phyloP scores from a whole-genome alignment of 1,140 invertebrate genomes.

The Heliconius nattereri region DNA sequence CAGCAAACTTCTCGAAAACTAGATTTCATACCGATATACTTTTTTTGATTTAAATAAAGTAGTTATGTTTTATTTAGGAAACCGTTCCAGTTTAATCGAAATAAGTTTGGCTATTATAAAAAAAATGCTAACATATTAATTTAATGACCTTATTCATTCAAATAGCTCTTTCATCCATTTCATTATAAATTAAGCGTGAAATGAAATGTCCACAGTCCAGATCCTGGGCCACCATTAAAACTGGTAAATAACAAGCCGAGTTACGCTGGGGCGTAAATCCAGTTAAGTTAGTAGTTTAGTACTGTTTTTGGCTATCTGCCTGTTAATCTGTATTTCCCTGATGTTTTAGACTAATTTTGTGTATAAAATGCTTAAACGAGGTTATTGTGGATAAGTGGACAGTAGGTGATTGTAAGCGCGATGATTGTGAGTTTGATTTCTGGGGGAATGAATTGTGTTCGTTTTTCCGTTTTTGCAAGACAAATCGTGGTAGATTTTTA shows the following conservation, averaged over 20 bases:
- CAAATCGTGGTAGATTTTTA: too few species aligned
- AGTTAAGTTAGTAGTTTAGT: neutral
- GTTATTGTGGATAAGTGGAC: too few species aligned
- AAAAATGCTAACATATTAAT: neutral
- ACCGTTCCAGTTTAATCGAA: too few species aligned
- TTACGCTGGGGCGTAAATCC: neutral
- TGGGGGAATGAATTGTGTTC: too few species aligned
- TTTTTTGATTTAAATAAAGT: too few species aligned
- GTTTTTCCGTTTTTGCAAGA: too few species aligned
- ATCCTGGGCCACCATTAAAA: neutral
- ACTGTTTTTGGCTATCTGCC: conserved; percentile 7
- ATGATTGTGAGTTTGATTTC: too few species aligned
- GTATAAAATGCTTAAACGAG: neutral
- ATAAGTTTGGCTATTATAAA: neutral
- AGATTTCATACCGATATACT: too few species aligned
- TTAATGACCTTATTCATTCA: neutral
- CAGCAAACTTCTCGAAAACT: too few species aligned
- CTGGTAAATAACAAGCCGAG: neutral
- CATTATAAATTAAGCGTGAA: conserved; percentile 9
- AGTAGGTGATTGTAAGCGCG: too few species aligned
- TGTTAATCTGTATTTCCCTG: neutral
- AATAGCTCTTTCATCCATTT: neutral
- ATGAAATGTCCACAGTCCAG: neutral
- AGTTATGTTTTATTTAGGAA: too few species aligned
- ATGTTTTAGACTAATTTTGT: neutral